Evolutionary conservation across 2,797 vertebrate species (phyloP).

Genomic region (Halcyon leucocephala): DNA sequence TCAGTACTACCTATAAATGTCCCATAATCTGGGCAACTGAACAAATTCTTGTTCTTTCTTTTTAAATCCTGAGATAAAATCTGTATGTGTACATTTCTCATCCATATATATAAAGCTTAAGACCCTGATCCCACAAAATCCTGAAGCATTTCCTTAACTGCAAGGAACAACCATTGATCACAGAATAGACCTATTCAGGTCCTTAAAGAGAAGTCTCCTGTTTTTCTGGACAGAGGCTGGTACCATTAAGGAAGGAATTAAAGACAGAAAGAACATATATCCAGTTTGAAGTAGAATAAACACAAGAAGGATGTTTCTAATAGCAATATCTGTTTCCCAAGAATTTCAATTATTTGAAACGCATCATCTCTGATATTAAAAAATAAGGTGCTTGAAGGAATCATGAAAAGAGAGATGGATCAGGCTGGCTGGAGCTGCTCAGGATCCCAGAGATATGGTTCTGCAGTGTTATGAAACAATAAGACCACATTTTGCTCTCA

Average conservation of each 20-base stretch:
- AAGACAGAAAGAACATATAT: background rate
- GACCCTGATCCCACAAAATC: background rate
- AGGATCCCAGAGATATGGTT: background rate
- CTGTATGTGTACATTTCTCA: background rate
- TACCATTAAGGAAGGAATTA: background rate
- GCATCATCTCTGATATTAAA: background rate
- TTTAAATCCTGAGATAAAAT: background rate
- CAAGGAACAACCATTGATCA: background rate
- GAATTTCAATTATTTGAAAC: background rate
- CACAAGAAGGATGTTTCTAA: background rate
- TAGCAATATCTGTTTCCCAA: background rate
- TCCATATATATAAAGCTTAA: background rate
- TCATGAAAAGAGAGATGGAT: background rate
- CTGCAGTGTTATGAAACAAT: slow-evolving; percentile 1
- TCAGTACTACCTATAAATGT: background rate
- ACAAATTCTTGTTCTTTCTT: background rate
- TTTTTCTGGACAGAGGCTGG: background rate
- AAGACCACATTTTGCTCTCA: slow-evolving; percentile 10
- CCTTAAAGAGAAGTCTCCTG: background rate
- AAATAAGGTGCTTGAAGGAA: background rate
- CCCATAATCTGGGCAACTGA: background rate
- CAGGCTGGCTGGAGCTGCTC: background rate
- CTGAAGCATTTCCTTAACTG: background rate
- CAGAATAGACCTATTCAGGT: background rate
- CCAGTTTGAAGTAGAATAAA: background rate